Evolutionary conservation across 2,113 vertebrate species (phyloP).

Genomic region (Bubo bubo): DNA sequence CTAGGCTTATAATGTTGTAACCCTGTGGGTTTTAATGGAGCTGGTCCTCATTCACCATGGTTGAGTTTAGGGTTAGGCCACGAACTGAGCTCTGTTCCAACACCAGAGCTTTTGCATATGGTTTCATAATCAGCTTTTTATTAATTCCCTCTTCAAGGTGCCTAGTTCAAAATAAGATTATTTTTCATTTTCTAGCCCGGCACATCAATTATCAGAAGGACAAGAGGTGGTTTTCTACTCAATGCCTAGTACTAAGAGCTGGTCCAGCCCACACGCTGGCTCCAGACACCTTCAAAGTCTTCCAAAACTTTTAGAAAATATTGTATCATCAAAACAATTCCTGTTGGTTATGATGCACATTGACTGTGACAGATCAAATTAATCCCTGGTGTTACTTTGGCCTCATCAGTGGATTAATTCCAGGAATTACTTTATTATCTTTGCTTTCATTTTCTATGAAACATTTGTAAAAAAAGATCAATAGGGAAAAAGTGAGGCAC

Average conservation of each 20-base stretch:
- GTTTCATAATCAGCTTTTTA: constrained; percentile 6
- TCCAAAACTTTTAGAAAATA: neutral
- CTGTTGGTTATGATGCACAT: neutral
- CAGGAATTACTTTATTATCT: neutral
- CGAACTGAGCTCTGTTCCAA: neutral
- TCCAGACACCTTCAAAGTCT: neutral
- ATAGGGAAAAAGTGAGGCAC: neutral
- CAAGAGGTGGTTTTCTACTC: neutral
- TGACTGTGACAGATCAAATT: neutral
- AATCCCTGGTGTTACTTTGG: neutral
- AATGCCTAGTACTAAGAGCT: neutral
- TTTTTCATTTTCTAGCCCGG: neutral
- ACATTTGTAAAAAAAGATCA: neutral
- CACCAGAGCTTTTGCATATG: neutral
- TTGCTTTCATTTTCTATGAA: constrained; percentile 31
- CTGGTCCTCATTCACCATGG: neutral
- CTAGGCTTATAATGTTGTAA: neutral
- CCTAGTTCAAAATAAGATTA: neutral
- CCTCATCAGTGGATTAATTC: neutral
- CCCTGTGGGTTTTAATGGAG: neutral
- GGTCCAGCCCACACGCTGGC: neutral
- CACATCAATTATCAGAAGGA: neutral
- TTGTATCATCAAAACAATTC: neutral
- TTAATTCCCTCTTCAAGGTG: neutral
- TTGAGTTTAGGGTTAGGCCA: neutral